Percentiles rank a stretch among this genome's conserved stretches.
Conservation (phyloP, 2,113 vertebrate species). For the Trachemys scripta region DNA sequence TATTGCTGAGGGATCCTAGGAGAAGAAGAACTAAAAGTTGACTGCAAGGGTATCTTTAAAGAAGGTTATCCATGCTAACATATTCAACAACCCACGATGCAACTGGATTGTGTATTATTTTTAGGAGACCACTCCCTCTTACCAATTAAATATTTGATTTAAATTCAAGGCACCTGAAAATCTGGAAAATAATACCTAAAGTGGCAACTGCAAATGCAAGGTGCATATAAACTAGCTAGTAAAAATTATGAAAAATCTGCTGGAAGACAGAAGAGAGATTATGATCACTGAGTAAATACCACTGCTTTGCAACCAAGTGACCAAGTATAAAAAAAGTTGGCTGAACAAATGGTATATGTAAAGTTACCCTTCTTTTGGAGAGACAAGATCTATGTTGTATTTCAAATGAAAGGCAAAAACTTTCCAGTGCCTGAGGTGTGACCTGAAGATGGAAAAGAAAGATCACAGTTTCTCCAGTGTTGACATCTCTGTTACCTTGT, state of each 20-base stretch:
- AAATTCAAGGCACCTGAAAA: slow-evolving; percentile 36
- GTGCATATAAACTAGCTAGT: slow-evolving; percentile 35
- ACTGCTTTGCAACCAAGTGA: not conserved
- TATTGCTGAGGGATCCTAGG: not conserved
- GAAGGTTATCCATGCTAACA: not conserved
- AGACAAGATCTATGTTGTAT: not conserved
- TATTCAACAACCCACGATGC: not conserved
- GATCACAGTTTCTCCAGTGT: not conserved
- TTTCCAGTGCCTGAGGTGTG: not conserved
- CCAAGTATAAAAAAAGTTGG: not conserved
- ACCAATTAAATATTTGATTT: slow-evolving; percentile 21
- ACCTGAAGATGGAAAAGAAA: not conserved
- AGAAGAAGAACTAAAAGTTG: not conserved
- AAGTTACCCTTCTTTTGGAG: not conserved
- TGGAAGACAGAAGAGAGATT: not conserved
- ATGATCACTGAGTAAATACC: not conserved
- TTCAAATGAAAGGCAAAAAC: not conserved
- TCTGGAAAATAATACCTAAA: slow-evolving; percentile 16
- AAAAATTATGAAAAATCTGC: slow-evolving; percentile 15
- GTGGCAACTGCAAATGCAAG: slow-evolving; percentile 20
- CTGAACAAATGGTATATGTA: not conserved
- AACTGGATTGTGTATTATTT: not conserved
- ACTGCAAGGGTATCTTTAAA: not conserved
- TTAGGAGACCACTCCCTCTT: not conserved
- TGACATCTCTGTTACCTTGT: not conserved